A percentile compares a stretch with the other conserved stretches of the same genome.
phyloP scores from a whole-genome alignment of 2,113 vertebrate genomes.

The Garra rufa region DNA sequence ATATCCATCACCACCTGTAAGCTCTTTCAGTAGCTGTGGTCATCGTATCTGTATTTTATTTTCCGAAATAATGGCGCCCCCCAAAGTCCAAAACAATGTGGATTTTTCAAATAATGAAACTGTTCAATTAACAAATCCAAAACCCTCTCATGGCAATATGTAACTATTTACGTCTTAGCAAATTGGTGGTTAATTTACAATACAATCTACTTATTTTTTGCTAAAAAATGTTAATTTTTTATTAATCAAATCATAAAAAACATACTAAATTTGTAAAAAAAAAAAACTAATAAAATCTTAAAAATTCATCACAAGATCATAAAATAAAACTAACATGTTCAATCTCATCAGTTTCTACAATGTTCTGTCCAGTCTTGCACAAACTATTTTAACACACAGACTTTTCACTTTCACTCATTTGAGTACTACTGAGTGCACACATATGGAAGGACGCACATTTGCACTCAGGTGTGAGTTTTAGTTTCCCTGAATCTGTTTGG shows the following conservation, averaged over 20 bases:
- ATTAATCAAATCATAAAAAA: not conserved
- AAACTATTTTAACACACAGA: not conserved
- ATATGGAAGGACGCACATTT: not conserved
- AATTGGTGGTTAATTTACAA: too few relatives aligned
- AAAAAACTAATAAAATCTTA: not conserved
- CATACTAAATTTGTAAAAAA: not conserved
- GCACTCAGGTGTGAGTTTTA: not conserved
- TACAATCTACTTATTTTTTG: too few relatives aligned
- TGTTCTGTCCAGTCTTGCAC: not conserved
- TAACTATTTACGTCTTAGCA: too few relatives aligned
- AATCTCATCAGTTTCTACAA: not conserved
- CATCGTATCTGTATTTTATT: too few relatives aligned
- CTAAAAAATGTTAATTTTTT: too few relatives aligned
- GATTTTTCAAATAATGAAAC: too few relatives aligned
- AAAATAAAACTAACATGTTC: not conserved
- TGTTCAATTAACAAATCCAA: too few relatives aligned
- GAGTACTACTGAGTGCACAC: constrained; percentile 32
- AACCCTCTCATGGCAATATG: too few relatives aligned
- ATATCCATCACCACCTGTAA: too few relatives aligned
- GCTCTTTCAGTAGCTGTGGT: too few relatives aligned
- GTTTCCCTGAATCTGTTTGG: constrained; percentile 9
- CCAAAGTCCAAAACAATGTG: too few relatives aligned
- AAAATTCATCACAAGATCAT: not conserved
- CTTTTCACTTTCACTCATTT: not conserved
- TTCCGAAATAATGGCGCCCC: too few relatives aligned